These are phyloP conservation scores for Napeogenes sylphis DNA, from an alignment of 2,888 invertebrate genomes.

Conservation along the genomic window DNA sequence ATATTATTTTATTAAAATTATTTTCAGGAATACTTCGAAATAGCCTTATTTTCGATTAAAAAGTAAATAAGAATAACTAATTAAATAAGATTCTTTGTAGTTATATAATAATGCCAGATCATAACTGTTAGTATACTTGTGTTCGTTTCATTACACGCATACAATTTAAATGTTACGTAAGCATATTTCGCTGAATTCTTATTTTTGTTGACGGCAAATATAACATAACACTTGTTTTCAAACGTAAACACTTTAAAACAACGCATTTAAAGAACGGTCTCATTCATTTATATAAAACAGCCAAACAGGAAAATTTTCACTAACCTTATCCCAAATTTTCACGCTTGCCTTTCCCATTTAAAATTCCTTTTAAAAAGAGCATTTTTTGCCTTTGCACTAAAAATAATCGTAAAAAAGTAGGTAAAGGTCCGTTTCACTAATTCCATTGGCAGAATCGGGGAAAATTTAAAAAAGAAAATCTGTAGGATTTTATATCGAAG, in stretches of 20 bases:
- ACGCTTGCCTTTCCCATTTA: conserved; percentile 4
- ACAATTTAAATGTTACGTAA: conserved; percentile 46
- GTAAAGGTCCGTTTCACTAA: conserved; percentile 11
- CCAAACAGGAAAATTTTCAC: conserved; percentile 5
- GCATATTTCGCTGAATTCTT: conserved; percentile 33
- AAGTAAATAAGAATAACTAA: too few species aligned
- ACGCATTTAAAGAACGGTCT: background rate
- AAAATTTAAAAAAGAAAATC: conserved; percentile 5
- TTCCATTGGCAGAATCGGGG: conserved; percentile 10
- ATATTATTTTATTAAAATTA: too few species aligned
- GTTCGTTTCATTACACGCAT: conserved; percentile 48
- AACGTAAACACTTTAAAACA: background rate
- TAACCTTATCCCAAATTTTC: conserved; percentile 5
- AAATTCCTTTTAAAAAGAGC: conserved; percentile 7
- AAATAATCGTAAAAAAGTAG: conserved; percentile 12
- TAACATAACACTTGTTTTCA: conserved; percentile 11
- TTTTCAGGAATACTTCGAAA: too few species aligned
- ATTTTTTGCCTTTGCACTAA: conserved; percentile 9
- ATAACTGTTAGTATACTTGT: conserved; percentile 43
- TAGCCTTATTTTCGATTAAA: conserved; percentile 22
- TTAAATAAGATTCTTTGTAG: too few species aligned
- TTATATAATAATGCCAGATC: too few species aligned
- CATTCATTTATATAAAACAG: background rate
- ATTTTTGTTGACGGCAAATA: conserved; percentile 16
- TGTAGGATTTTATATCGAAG: conserved; percentile 14